phyloP scores from a whole-genome alignment of 1,140 invertebrate genomes.

The Eueides isabella region DNA sequence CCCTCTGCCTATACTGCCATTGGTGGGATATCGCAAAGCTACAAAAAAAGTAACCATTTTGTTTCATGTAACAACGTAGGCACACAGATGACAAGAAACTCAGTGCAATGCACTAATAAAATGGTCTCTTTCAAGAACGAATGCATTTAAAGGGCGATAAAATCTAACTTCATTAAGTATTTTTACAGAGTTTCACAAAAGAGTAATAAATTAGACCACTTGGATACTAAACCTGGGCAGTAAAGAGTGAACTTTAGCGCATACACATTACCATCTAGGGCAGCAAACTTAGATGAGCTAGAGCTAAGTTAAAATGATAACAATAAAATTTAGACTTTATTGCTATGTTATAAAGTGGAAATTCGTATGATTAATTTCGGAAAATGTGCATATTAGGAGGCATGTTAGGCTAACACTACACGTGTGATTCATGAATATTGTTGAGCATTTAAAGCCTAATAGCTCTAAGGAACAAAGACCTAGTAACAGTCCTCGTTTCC shows the following conservation, averaged over 20 bases:
- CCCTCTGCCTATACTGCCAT: too few species aligned
- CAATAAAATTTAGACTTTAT: slow-evolving; percentile 25
- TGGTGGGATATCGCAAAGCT: too few species aligned
- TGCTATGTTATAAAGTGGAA: slow-evolving; percentile 5
- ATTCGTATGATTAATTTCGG: slow-evolving; percentile 7
- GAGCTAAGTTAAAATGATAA: slow-evolving; percentile 10
- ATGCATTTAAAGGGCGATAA: slow-evolving; percentile 23
- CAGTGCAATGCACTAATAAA: slow-evolving; percentile 1
- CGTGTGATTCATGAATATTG: slow-evolving; percentile 51
- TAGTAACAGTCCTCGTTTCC: background rate
- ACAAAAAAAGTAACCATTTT: too few species aligned
- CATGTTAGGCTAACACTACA: slow-evolving; percentile 40
- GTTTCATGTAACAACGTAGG: too few species aligned
- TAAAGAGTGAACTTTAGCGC: slow-evolving; percentile 46
- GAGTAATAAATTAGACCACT: slow-evolving; percentile 30
- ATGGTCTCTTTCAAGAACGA: background rate
- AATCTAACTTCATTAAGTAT: slow-evolving; percentile 29
- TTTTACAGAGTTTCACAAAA: slow-evolving; percentile 26
- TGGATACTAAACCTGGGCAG: slow-evolving; percentile 40
- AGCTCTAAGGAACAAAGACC: slow-evolving; percentile 19
- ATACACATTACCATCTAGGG: slow-evolving; percentile 34
- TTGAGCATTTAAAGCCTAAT: slow-evolving; percentile 43
- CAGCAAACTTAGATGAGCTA: slow-evolving; percentile 27
- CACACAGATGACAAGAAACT: background rate
- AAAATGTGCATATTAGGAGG: slow-evolving; percentile 38